Conservation (phyloP, 2,888 invertebrate genomes). For the Digitonthophagus gazella region DNA sequence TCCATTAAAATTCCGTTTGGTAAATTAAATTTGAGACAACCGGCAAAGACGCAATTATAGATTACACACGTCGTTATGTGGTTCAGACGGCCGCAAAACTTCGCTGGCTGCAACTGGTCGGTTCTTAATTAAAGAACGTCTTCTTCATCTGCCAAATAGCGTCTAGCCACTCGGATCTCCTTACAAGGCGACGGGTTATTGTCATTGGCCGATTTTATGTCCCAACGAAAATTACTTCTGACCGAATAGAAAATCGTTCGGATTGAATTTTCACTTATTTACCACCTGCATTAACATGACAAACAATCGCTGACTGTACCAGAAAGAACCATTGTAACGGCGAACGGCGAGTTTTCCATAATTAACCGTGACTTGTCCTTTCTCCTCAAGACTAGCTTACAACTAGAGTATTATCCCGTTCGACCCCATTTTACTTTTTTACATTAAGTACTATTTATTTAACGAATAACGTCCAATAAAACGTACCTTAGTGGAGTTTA, state of each 20-base stretch:
- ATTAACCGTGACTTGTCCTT: constrained; percentile 10
- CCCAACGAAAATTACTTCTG: not conserved
- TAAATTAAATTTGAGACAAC: not conserved
- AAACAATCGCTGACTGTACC: too few relatives aligned
- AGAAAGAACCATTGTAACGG: constrained; percentile 7
- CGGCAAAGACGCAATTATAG: not conserved
- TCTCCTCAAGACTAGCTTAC: too few relatives aligned
- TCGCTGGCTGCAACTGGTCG: not conserved
- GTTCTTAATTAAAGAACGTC: not conserved
- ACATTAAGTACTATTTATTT: too few relatives aligned
- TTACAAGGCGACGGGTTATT: not conserved
- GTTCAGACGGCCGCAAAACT: not conserved
- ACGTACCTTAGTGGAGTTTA: too few relatives aligned
- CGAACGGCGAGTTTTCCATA: not conserved
- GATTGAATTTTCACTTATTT: not conserved
- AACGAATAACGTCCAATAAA: too few relatives aligned
- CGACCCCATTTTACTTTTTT: too few relatives aligned
- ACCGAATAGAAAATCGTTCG: not conserved
- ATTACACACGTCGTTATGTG: not conserved
- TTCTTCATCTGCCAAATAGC: not conserved
- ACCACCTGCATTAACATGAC: too few relatives aligned
- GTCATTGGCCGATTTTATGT: not conserved
- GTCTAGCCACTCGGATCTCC: not conserved
- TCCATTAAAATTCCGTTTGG: not conserved
- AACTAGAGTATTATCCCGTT: too few relatives aligned